Evolutionary conservation across 2,797 vertebrate species (phyloP).

Genomic region (Muscicapa striata): DNA sequence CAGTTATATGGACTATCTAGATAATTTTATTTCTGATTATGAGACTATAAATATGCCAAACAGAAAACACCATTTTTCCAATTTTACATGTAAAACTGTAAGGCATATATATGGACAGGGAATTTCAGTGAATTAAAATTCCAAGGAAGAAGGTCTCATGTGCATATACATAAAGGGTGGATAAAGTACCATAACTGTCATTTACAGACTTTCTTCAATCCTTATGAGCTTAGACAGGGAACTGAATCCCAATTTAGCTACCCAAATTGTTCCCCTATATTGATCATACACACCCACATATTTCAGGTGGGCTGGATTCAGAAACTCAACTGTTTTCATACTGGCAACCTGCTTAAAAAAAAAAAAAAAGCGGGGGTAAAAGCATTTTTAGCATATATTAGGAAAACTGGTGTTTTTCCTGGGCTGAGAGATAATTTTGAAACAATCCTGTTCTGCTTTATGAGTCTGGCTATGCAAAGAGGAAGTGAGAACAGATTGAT

Average conservation of each 20-base stretch:
- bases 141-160: neutral
- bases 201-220: neutral
- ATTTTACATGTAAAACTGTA: neutral
- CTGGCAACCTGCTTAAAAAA: neutral
- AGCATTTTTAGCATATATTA: neutral
- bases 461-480: neutral
- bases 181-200: neutral
- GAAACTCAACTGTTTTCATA: neutral
- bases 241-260: neutral
- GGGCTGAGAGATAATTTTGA: neutral
- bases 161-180: neutral
- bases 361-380: accelerated
- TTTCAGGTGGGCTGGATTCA: neutral
- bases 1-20: neutral
- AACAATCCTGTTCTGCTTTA: neutral
- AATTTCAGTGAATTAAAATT: neutral
- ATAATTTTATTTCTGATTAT: neutral
- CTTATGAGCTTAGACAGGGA: neutral
- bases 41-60: neutral
- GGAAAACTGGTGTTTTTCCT: neutral
- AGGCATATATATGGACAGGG: accelerated
- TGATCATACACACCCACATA: neutral
- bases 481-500: slow-evolving; percentile 16
- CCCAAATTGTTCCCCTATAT: neutral
- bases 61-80: neutral